Evolutionary conservation across 2,888 invertebrate species (phyloP).

Genomic region (Caenorhabditis japonica): DNA sequence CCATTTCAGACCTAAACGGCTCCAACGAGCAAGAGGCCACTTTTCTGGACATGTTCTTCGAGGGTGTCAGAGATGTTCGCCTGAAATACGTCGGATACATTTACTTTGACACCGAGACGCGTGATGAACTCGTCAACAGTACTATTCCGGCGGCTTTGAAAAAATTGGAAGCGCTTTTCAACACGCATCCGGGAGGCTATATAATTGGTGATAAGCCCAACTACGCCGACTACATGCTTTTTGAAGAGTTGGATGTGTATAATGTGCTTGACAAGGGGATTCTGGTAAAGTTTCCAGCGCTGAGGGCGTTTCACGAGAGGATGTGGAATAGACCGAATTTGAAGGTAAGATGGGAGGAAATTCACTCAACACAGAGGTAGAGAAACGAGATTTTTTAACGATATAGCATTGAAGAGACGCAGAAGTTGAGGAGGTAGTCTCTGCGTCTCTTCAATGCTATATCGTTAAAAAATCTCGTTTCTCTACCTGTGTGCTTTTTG

Average conservation of each 20-base stretch:
- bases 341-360: conserved; percentile 6
- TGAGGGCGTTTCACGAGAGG: conserved; percentile 28
- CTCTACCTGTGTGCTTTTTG: no score
- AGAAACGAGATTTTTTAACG: no score
- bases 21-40: conserved; percentile 22
- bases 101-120: conserved; percentile 4
- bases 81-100: conserved; percentile 10
- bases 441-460: no score
- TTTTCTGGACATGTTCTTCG: conserved; percentile 35
- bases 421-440: no score
- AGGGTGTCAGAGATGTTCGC: conserved; percentile 20
- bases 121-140: conserved; percentile 9
- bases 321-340: conserved; percentile 38
- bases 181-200: conserved; percentile 14
- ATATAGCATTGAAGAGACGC: no score
- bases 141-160: conserved; percentile 18
- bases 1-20: conserved; percentile 28
- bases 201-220: conserved; percentile 22
- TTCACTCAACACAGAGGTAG: no score
- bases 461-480: no score
- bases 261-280: conserved; percentile 4
- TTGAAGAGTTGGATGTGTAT: conserved; percentile 43
- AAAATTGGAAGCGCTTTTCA: conserved; percentile 22
- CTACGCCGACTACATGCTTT: conserved; percentile 37
- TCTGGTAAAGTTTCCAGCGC: conserved; percentile 16